A percentile compares a stretch with the other conserved stretches of the same genome.
phyloP scores from a whole-genome alignment of 2,888 invertebrate genomes.

The Pteria penguin region DNA sequence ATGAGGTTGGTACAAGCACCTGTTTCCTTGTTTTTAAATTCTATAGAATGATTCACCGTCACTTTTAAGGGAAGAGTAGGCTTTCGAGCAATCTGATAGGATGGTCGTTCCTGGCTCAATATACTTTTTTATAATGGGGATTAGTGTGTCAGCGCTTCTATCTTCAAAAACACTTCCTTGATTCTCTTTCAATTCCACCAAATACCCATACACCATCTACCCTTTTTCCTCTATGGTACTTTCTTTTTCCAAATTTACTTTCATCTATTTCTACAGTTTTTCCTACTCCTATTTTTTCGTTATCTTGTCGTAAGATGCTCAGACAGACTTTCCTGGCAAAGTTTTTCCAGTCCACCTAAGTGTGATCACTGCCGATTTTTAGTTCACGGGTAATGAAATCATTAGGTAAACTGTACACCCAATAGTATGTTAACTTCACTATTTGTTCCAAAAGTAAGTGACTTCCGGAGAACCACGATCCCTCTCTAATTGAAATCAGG shows the following conservation, averaged over 20 bases:
- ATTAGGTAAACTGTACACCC: too few relatives aligned
- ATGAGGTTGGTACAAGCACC: slow-evolving; percentile 34
- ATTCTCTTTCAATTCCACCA: slow-evolving; percentile 38
- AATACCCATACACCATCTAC: slow-evolving; percentile 46
- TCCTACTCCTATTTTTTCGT: slow-evolving; percentile 37
- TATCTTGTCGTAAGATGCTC: slow-evolving; percentile 8
- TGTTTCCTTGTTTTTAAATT: slow-evolving; percentile 26
- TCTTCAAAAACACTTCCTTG: slow-evolving; percentile 38
- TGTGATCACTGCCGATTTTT: not conserved
- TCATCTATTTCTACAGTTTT: slow-evolving; percentile 41
- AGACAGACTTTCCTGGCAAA: slow-evolving; percentile 38
- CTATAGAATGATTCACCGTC: slow-evolving; percentile 28
- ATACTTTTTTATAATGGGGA: slow-evolving; percentile 36
- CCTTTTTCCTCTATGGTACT: too few relatives aligned
- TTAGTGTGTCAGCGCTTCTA: slow-evolving; percentile 20
- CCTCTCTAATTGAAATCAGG: not conserved
- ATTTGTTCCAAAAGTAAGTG: too few relatives aligned
- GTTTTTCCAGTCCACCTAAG: not conserved
- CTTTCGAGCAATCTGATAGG: slow-evolving; percentile 44
- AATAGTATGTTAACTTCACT: too few relatives aligned
- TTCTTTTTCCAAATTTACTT: too few relatives aligned
- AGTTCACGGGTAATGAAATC: slow-evolving; percentile 6
- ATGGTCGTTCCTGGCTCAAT: slow-evolving; percentile 41
- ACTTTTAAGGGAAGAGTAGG: slow-evolving; percentile 19
- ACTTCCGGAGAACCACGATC: not conserved